Base-by-base conservation (phyloP, 2,113 vertebrate species). In the Penelope pileata region DNA sequence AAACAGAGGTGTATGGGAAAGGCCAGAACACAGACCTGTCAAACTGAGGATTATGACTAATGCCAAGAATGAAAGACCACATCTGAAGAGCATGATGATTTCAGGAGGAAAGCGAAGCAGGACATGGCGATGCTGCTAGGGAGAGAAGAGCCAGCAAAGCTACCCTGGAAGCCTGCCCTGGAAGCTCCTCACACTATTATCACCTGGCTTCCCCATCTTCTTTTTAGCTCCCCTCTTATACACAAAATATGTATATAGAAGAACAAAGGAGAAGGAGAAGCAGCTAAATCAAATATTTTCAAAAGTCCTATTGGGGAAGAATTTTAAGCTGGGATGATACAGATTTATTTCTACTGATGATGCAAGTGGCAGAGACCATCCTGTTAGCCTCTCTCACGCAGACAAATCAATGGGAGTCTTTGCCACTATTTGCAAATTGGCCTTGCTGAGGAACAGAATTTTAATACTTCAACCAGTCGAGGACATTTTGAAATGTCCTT, bases 181-280 rank as follows among this genome's bases (percentile, higher is more conserved):
- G 96, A 95, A 96, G 43, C 67, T 95, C 75, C 93, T 97, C 90
- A 94, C 12, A 1, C 50, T 91, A 89, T 95, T 34, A 93, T 66
- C 91, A 93, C 78, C 67, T 95, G 95, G 95, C 96, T 96, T 96
- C 96, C 95, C 95, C 96, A 93, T 96, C 95, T 96, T 96, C 96
- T 96, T 95, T 87, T 92, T 96, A 94, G 95, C 68, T 94, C 86
- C 72, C 92, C 79, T 91, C 68, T 94, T 86, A 93, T 63, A 91
- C 76, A 90, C 53, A 59, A 93, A 90, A 66, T 80, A 88, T 54
- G 45, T 91, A 91, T 93, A 50, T 63, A 77, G 82, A 96, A 96
- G 94, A 96, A 94, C 92, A 94, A 94, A 97, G 95, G 91, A 95
- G 94, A 94, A 97, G 91, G 94, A 94, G 94, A 94, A 90, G 77